Evolutionary conservation across 92 coral and sea anemone genomes (phyloP).

Genomic region (Chrysogorgia sp.): DNA sequence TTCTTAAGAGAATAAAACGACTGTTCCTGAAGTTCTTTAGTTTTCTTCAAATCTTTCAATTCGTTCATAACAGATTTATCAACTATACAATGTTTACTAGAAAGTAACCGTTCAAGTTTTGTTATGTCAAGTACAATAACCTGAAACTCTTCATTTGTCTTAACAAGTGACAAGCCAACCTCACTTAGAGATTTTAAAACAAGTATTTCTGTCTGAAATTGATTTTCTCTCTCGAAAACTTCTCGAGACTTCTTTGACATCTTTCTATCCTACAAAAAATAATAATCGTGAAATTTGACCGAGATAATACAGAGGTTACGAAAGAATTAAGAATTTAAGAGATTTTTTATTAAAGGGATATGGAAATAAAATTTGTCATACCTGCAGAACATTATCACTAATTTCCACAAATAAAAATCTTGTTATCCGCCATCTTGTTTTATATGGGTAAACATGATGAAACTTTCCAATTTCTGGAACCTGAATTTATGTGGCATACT

Average conservation of each 20-base stretch:
- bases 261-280: neutral
- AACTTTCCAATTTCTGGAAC: no score
- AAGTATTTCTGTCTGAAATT: neutral
- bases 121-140: neutral
- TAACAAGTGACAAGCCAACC: conserved; percentile 24
- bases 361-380: no score
- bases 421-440: no score
- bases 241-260: neutral
- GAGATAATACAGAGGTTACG: no score
- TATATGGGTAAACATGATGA: no score
- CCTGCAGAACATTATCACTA: no score
- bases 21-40: neutral
- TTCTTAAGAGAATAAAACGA: conserved; percentile 1
- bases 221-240: neutral
- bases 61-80: neutral
- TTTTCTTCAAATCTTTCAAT: neutral
- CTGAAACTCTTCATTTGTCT: neutral
- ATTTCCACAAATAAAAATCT: no score
- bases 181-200: conserved; percentile 10
- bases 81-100: neutral
- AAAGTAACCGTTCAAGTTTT: neutral
- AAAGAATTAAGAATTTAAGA: no score
- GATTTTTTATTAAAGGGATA: no score
- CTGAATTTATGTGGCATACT: no score
- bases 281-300: neutral